Percentiles rank a stretch among this genome's conserved stretches.
These are phyloP conservation scores for Orthonevra nobilis DNA, from an alignment of 2,888 invertebrate genomes.

Conservation along the genomic window DNA sequence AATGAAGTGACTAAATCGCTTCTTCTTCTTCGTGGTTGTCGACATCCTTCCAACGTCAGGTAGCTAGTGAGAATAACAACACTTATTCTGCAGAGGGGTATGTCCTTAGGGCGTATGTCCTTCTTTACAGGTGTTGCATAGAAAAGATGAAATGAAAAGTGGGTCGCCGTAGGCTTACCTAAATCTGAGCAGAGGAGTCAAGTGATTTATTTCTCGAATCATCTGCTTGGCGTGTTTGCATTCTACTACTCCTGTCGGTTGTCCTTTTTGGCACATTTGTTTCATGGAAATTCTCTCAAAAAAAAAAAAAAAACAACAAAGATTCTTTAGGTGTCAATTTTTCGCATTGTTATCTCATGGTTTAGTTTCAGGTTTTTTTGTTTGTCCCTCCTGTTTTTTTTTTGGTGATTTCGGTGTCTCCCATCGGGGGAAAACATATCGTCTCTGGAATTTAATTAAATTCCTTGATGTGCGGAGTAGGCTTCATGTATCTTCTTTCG, in stretches of 20 bases:
- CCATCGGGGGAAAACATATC: not conserved
- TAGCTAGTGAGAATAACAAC: conserved; percentile 13
- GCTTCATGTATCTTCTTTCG: not conserved
- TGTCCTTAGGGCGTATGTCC: conserved; percentile 57
- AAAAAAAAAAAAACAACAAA: not conserved
- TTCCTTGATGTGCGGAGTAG: not conserved
- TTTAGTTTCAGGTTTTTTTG: not conserved
- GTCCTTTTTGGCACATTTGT: conserved; percentile 35
- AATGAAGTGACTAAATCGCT: conserved; percentile 70
- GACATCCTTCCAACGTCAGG: conserved; percentile 8
- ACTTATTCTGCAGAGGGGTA: conserved; percentile 33
- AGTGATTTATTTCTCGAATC: conserved; percentile 60
- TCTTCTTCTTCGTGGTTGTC: conserved; percentile 46
- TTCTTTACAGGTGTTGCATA: conserved; percentile 42
- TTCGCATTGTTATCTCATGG: conserved; percentile 4
- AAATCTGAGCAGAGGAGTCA: conserved; percentile 27
- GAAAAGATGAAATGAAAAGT: conserved; percentile 1
- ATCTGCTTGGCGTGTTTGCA: conserved; percentile 49
- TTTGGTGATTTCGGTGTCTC: not conserved
- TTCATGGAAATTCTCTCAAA: conserved; percentile 3
- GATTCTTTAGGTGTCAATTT: conserved; percentile 28
- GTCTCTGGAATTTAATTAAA: conserved; percentile 40
- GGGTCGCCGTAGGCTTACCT: conserved; percentile 22
- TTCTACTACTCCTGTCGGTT: conserved; percentile 4
- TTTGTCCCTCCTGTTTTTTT: not conserved